Conservation (phyloP, 2,888 invertebrate genomes). For the Pinctada fucata region DNA sequence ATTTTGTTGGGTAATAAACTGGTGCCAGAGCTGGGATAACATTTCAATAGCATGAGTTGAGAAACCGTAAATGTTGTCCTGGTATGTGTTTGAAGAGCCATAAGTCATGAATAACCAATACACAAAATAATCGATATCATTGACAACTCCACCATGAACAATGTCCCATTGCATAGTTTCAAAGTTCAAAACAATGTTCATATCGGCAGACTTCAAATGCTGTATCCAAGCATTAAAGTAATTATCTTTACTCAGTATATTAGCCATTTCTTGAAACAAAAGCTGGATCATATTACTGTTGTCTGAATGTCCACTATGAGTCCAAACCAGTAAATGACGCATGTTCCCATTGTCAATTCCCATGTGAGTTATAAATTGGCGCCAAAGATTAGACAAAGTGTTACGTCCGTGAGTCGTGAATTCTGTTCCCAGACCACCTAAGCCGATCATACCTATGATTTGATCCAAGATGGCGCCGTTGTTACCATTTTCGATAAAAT, state of each 20-base stretch:
- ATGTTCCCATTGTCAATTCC: not conserved
- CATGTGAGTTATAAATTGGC: slow-evolving; percentile 8
- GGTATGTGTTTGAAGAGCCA: not conserved
- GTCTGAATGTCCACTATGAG: not conserved
- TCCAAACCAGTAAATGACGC: slow-evolving; percentile 12
- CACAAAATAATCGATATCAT: not conserved
- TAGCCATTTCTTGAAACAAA: slow-evolving; percentile 10
- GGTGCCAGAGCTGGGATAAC: slow-evolving; percentile 25
- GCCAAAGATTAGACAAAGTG: slow-evolving; percentile 7
- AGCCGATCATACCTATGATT: slow-evolving; percentile 7
- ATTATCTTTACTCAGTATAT: slow-evolving; percentile 1
- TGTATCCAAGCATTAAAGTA: not conserved
- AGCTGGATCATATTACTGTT: not conserved
- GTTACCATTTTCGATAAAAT: too few relatives aligned
- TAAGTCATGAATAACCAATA: slow-evolving; percentile 18
- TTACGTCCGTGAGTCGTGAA: slow-evolving; percentile 5
- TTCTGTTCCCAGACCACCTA: not conserved
- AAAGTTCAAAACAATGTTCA: not conserved
- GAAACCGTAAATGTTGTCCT: not conserved
- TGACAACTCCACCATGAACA: not conserved
- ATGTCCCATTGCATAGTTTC: slow-evolving; percentile 8
- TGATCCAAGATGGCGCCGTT: too few relatives aligned
- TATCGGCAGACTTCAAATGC: not conserved
- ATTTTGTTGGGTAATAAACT: slow-evolving; percentile 18
- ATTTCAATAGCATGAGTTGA: slow-evolving; percentile 1